Base-by-base conservation (phyloP, 92 coral and sea anemone species). In the Bergia sp. region DNA sequence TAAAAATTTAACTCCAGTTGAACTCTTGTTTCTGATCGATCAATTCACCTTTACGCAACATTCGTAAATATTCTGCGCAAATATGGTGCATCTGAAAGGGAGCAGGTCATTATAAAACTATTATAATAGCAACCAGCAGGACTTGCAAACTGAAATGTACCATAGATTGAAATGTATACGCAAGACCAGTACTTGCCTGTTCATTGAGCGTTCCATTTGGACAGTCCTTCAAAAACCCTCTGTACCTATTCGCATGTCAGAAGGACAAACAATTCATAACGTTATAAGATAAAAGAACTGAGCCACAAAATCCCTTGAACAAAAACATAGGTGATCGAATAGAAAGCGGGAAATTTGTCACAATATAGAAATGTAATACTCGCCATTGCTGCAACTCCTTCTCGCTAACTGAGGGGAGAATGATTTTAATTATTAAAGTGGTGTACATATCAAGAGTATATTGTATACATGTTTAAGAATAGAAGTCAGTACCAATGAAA, bases 321-420 rank as follows among this genome's bases (percentile, higher is more conserved):
- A 29, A 29, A 29, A 29, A 29, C 29, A 29, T 29, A 4, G 43
- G 45, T 18, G 53, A 40, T 50, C 42, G 71, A 43, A 20, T 36
- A 55, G 37, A 16, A 72, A 29, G 37, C 45, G 43, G 71, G 82
- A 49, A 66, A 53, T 7, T 37, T 76, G 74, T 20, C 10, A 71
- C 37, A 38, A 66, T 11, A 29, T 23, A 44, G 16, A 0, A 37
- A 15, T 21, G 39, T 18, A 42, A 65, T 72, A 77, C 99, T 89
- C 81, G 91, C 99, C 99, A 97, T 82, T 95, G 99, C 55, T 96
- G 99, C 44, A 97, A 88, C 77, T 97, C 99, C 90, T 97, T 97
- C 86, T 97, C 99, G 73, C 90, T 93, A 86, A 97, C 99, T 97
- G 88, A 40, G 90, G 91, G 80, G 86, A 87, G 11, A 88, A 58